Percentiles rank a stretch among this genome's conserved stretches.
Evolutionary conservation across 2,113 vertebrate genomes (phyloP).

Genomic region (Sturnira hondurensis): DNA sequence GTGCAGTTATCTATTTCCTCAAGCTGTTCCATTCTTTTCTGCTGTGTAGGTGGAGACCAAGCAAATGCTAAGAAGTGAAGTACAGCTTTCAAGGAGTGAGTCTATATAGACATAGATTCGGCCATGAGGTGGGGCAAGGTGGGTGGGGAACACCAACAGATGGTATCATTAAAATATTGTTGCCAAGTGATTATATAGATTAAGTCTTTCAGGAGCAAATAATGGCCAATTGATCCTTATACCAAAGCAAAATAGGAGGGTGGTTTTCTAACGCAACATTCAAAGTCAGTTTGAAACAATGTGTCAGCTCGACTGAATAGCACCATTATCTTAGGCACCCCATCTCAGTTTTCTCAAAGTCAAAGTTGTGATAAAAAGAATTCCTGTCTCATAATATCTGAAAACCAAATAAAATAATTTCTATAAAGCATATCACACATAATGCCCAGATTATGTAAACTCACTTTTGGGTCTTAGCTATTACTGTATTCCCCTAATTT

Average conservation of each 20-base stretch:
- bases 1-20: constrained; percentile 36
- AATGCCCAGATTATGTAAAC: background rate
- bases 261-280: background rate
- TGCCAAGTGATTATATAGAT: constrained; percentile 46
- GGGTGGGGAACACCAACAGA: background rate
- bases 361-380: background rate
- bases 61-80: background rate
- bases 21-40: constrained; percentile 24
- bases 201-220: constrained; percentile 15
- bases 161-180: constrained; percentile 44
- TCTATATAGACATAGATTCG: background rate
- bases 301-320: background rate
- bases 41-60: background rate
- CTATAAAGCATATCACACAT: background rate
- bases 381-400: background rate
- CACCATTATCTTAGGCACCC: background rate
- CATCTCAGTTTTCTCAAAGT: background rate
- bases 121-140: background rate
- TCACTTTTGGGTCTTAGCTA: background rate
- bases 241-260: constrained; percentile 28
- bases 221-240: constrained; percentile 9
- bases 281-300: background rate
- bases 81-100: background rate
- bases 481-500: background rate
- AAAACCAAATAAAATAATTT: constrained; percentile 5